Evolutionary conservation across 2,113 vertebrate genomes (phyloP), one percentile per base, ranked within the genome.

Genomic region (Engystomops pustulosus): DNA sequence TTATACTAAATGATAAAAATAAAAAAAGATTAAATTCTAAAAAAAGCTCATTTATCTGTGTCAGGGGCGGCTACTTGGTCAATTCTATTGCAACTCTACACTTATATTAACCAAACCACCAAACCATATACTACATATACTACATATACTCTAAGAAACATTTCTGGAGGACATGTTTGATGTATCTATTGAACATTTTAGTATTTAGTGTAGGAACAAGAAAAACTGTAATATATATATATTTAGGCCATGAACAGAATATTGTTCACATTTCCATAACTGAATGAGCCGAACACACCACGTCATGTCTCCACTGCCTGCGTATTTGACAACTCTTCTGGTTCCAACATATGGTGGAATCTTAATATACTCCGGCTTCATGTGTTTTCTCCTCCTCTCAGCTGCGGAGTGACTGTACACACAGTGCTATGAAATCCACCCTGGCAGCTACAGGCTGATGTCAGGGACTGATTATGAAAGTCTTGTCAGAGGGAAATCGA

Each of bases 381-480:
- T 49, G 17, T 25, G 30, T 9, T 20, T 18, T 17, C 27, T 27
- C 44, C 8, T 27, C 1, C 10, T 32, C 71, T 27, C 70, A 44
- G 18, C 58, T n/a, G 36, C 3, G n/a, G 18, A 12, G 36, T 18
- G 41, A 49, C n/a, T 2, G 5, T 17, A n/a, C 69, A 49, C 23
- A 44, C 25, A 17, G 15, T 47, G 47, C 71, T 34, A 36, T 30
- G 49, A 18, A 9, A 34, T 51, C 44, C 49, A 47, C 17, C 72
- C 47, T 55, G 72, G 47, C 72, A 34, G 44, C 9, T 11, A 7
- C 12, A 11, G 2, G 27, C 49, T 55, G 34, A 77, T 84, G 71
- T 60, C 51, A 83, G 38, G 25, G 27, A 25, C 25, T 44, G 69
- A 74, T 83, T 83, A 84, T 65, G 53, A 77, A 76, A 76, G 51